phyloP scores from a whole-genome alignment of 2,797 vertebrate species.

The Halcyon chelicuti region DNA sequence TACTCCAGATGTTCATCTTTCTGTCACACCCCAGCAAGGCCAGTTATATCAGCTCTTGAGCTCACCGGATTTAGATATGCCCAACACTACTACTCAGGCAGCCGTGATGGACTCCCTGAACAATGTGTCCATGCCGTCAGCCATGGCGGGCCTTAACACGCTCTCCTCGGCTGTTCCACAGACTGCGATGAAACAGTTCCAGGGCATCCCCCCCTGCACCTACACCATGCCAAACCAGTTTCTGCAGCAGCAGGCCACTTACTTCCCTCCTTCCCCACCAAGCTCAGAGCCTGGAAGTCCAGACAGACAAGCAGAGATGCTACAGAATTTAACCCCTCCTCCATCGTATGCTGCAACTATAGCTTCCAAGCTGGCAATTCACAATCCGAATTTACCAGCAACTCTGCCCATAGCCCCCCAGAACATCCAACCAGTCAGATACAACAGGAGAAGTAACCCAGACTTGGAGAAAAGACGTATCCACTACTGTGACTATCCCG shows the following conservation, averaged over 20 bases:
- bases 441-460: conserved; percentile 93
- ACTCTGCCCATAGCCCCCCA: conserved; percentile 83
- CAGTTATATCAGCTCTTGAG: conserved; percentile 93
- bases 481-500: conserved; percentile 95
- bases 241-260: conserved; percentile 84
- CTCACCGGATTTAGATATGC: conserved; percentile 90
- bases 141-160: conserved; percentile 83
- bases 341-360: conserved; percentile 94
- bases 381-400: conserved; percentile 80
- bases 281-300: conserved; percentile 96
- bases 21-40: conserved; percentile 87
- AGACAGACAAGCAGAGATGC: conserved; percentile 89
- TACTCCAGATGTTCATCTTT: conserved; percentile 87
- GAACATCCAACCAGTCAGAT: conserved; percentile 81
- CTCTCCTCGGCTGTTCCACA: conserved; percentile 81
- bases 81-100: conserved; percentile 80
- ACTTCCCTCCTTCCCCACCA: conserved; percentile 94
- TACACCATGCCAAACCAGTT: conserved; percentile 84
- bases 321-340: conserved; percentile 92
- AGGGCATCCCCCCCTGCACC: conserved; percentile 78
- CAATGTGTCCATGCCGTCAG: conserved; percentile 81
- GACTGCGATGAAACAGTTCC: conserved; percentile 82
- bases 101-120: conserved; percentile 85
- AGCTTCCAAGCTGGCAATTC: conserved; percentile 91
- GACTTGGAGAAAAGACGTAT: conserved; percentile 96